Base-by-base conservation (phyloP, 2,797 vertebrate species). In the Smutsia gigantea region DNA sequence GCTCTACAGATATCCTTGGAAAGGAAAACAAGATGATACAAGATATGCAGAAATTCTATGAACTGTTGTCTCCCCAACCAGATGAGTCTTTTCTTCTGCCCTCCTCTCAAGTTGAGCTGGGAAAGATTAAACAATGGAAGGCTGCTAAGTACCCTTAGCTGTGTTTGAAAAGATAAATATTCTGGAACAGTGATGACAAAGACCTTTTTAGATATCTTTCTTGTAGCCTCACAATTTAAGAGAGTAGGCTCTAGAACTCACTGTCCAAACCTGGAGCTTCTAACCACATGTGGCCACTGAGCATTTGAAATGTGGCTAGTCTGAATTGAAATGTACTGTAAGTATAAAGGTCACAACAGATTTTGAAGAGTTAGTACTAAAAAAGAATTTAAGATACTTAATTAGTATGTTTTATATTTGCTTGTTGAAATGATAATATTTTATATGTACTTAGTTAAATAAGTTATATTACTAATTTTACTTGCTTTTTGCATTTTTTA, bases 391-490 rank as follows among this genome's bases (percentile, higher is more conserved):
- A 64, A 39, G 9, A 17, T 66, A 12, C 18, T 61, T 87, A n/a
- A 83, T 68, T 42, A 63, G 4, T 84, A 21, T 18, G 18, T 71
- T 68, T 66, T 69, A 19, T 59, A 29, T 79, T 57, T 94, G 34
- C 5, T 27, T 91, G 77, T 75, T 86, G n/a, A 91, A 78, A 39
- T 61, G 34, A 39, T 29, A 37, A 18, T 81, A 68, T 79, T 94
- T 93, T 78, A 4, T 34, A 17, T 82, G 68, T 49, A 27, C 42
- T 49, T 11, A 55, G 19, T 94, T 81, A 77, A 37, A 6, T 51
- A 63, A 94, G 72, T 93, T 78, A 59, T 13, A 71, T 55, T 91
- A 37, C 15, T 39, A 51, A 53, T 75, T 88, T 88, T 86, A 66
- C 17, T 21, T 86, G 17, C 17, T 87, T 92, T 69, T 55, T 61